Evolutionary conservation across 2,888 invertebrate species (phyloP).

Genomic region (Lasius fuliginosus): DNA sequence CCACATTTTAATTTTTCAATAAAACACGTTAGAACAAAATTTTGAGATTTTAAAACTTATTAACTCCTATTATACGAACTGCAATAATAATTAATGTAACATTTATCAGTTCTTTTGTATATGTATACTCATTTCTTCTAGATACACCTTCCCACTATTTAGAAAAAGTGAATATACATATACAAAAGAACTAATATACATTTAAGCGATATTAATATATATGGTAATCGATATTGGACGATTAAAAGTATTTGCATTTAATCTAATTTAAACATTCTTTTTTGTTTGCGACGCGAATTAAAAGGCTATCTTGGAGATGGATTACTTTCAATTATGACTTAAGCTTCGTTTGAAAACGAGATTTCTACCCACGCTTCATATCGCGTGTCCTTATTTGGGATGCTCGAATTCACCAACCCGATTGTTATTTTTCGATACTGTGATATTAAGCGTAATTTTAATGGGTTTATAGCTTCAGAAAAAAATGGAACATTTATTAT

Average conservation of each 20-base stretch:
- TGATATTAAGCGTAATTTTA: constrained; percentile 9
- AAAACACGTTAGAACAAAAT: background rate
- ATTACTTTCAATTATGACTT: constrained; percentile 7
- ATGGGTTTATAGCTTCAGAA: background rate
- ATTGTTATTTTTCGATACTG: constrained; percentile 4
- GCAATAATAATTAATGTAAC: background rate
- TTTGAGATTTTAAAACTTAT: background rate
- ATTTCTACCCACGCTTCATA: background rate
- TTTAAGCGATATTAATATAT: background rate
- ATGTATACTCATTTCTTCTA: no score
- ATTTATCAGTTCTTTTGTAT: background rate
- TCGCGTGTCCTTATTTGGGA: background rate
- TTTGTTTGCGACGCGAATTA: background rate
- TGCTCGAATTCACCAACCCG: background rate
- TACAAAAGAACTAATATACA: background rate
- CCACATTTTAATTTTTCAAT: background rate
- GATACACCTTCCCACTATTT: background rate
- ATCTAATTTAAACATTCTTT: constrained; percentile 10
- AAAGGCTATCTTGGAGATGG: background rate
- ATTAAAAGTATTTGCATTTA: background rate
- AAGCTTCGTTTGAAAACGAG: constrained; percentile 10
- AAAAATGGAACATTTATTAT: background rate
- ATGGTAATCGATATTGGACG: background rate
- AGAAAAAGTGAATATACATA: background rate
- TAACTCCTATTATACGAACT: background rate